Evolutionary conservation across 1,140 invertebrate genomes (phyloP), one percentile per base, ranked within the genome.

Genomic region (Heliconius congener): DNA sequence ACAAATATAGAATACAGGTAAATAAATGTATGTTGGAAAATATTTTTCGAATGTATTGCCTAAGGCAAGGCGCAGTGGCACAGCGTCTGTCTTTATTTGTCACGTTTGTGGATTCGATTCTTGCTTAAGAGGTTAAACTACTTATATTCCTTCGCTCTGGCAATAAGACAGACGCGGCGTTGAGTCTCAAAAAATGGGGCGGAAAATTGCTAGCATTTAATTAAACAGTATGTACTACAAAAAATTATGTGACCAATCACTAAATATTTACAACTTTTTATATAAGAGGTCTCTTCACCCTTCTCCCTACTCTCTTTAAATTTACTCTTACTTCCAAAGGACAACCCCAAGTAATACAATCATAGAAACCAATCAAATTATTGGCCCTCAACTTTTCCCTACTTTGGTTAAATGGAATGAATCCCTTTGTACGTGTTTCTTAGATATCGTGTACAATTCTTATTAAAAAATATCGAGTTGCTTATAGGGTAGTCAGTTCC

Each of bases 341-440:
- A 30, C 60, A 4, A 18, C 13, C 60, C 60, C 11, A 66, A 66
- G 60, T 66, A 66, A 66, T 66, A 30, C 27, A 66, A 66, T 66
- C 60, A 30, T 66, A 66, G 60, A 66, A 66, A 13, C 60, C 60
- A 66, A 66, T 66, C 60, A 66, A 30, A 66, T 66, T 66, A 66
- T 66, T 66, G 60, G 27, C n/a, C 60, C 60, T 66, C 27, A 30
- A 66, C 60, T 66, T 66, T 66, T 60, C 60, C 60, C 23, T 30
- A 66, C 60, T 66, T 66, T 66, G 60, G 27, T 66, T 30, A 66
- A 27, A 66, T 66, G 5, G 23, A 66, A 66, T 66, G 27, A 30
- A 66, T 66, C 60, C 60, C 27, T 66, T 27, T 66, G 23, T 66
- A 30, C 27, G 60, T 66, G 60, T 30, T n/a, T n/a, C n/a, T n/a